phyloP scores from a whole-genome alignment of 2,113 vertebrate genomes.

The Heterochromis multidens region DNA sequence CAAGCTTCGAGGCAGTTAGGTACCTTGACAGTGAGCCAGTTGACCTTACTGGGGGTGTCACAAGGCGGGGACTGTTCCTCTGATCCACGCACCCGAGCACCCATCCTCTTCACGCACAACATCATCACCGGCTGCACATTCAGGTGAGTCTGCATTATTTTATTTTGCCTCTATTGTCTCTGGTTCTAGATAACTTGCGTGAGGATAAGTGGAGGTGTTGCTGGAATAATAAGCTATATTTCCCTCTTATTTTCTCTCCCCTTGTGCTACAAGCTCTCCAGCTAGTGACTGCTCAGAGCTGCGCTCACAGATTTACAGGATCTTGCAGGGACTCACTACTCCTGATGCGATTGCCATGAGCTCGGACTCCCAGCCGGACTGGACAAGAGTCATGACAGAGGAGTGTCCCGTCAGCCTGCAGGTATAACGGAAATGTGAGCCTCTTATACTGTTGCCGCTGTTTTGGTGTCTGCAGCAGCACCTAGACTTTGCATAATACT shows the following conservation, averaged over 20 bases:
- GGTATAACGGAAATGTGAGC: slow-evolving; percentile 24
- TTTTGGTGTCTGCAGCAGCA: neutral
- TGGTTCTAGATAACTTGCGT: neutral
- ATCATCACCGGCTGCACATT: slow-evolving; percentile 70
- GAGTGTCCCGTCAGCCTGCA: slow-evolving; percentile 48
- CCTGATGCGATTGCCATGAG: slow-evolving; percentile 73
- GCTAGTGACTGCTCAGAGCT: slow-evolving; percentile 60
- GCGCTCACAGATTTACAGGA: slow-evolving; percentile 57
- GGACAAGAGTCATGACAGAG: slow-evolving; percentile 61
- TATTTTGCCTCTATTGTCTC: neutral
- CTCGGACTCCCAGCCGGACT: slow-evolving; percentile 52
- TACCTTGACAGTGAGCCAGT: slow-evolving; percentile 62
- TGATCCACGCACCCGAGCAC: slow-evolving; percentile 3
- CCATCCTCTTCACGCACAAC: slow-evolving; percentile 70
- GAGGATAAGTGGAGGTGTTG: neutral
- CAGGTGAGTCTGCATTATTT: slow-evolving; percentile 48
- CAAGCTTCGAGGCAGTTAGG: neutral
- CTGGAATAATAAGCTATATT: neutral
- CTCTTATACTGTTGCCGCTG: neutral
- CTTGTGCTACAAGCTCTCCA: slow-evolving; percentile 43
- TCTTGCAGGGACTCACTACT: slow-evolving; percentile 49
- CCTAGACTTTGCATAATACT: neutral
- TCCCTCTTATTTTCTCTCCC: neutral
- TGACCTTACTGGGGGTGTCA: slow-evolving; percentile 55
- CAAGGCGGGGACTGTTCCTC: slow-evolving; percentile 57